These are phyloP conservation scores for Felis chaus DNA, from an alignment of 2,113 vertebrate species.

Conservation along the genomic window DNA sequence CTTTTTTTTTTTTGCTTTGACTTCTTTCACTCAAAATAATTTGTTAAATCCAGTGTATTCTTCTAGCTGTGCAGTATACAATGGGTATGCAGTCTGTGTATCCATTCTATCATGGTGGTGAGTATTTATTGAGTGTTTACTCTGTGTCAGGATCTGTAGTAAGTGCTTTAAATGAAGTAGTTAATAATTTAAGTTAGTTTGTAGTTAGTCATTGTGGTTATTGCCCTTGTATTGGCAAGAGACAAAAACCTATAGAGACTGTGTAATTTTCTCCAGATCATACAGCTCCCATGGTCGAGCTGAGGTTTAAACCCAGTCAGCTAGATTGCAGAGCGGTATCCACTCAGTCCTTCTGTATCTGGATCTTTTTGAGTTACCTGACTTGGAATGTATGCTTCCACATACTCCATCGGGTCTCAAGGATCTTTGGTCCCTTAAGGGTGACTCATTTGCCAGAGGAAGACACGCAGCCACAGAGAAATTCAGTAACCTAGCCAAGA, in stretches of 20 bases:
- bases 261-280: neutral
- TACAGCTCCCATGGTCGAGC: neutral
- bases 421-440: too few relatives aligned
- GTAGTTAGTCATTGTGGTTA: neutral
- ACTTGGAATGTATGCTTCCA: neutral
- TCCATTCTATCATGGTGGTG: neutral
- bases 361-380: neutral
- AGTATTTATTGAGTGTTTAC: neutral
- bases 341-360: neutral
- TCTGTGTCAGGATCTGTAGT: neutral
- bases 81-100: neutral
- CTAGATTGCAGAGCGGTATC: neutral
- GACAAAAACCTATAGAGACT: neutral
- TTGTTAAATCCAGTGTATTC: neutral
- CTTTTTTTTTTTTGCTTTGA: neutral
- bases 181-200: neutral
- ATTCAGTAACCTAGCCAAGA: too few relatives aligned
- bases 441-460: neutral
- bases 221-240: neutral
- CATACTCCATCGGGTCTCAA: neutral
- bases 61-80: neutral
- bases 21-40: neutral
- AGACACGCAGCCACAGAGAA: neutral
- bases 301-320: neutral
- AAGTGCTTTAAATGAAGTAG: neutral